A percentile compares a stretch with the other conserved stretches of the same genome.
Evolutionary conservation across 1,140 invertebrate species (phyloP).

Genomic region (Eurosta solidaginis): DNA sequence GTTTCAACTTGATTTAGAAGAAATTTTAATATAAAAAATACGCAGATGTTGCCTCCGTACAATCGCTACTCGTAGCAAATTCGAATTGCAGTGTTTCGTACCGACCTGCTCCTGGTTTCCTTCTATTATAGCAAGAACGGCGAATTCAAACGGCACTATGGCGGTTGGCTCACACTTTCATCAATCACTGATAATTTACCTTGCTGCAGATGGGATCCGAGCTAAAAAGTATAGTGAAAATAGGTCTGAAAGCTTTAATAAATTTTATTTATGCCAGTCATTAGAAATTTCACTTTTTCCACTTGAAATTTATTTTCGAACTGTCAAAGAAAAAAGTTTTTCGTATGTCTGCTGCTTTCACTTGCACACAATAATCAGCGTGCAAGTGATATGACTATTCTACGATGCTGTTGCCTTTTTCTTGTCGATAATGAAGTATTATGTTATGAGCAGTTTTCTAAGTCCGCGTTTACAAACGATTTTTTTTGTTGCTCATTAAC

Average conservation of each 20-base stretch:
- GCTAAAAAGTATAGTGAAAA: neutral
- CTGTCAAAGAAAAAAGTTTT: neutral
- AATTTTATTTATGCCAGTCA: neutral
- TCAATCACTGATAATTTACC: neutral
- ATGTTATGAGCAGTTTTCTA: no score
- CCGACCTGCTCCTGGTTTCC: neutral
- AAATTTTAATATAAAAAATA: constrained; percentile 13
- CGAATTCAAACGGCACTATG: constrained; percentile 3
- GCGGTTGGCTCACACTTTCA: neutral
- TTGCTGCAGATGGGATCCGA: neutral
- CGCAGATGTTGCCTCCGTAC: neutral
- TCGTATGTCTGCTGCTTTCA: neutral
- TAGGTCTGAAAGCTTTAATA: neutral
- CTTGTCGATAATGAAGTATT: neutral
- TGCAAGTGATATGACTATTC: neutral
- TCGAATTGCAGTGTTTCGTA: neutral
- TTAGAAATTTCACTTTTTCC: constrained; percentile 12
- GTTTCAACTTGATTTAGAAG: neutral
- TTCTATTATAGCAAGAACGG: neutral
- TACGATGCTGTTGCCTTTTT: neutral
- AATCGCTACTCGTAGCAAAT: neutral
- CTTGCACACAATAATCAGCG: neutral
- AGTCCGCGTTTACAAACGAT: no score
- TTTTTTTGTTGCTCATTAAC: no score
- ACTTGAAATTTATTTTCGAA: neutral